These are phyloP conservation scores for Phoxinus dragarum DNA, from an alignment of 2,797 vertebrate genomes.

Conservation along the genomic window DNA sequence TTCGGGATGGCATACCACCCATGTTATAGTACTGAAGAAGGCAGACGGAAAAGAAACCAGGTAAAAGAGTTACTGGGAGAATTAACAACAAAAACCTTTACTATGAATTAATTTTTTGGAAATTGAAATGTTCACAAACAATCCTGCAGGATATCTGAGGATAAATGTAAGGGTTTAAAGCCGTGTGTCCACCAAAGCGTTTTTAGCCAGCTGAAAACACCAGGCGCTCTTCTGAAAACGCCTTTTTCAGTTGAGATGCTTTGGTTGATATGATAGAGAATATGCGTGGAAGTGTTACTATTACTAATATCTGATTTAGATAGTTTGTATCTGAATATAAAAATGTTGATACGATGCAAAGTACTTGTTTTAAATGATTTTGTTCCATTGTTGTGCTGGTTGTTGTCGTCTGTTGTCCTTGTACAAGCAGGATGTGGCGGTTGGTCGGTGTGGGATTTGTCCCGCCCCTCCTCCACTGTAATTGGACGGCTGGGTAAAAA, in stretches of 20 bases:
- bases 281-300: background rate
- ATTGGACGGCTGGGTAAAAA: background rate
- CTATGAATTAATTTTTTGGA: background rate
- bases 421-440: background rate
- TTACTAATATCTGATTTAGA: background rate
- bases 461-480: background rate
- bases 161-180: background rate
- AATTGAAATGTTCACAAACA: background rate
- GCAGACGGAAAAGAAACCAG: background rate
- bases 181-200: background rate
- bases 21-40: conserved; percentile 68
- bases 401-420: background rate
- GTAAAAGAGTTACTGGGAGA: background rate
- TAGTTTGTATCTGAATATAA: background rate
- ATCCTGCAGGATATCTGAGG: background rate
- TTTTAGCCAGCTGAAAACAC: too few species aligned
- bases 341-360: background rate
- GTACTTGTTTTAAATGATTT: conserved; percentile 16
- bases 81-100: background rate
- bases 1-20: conserved; percentile 76
- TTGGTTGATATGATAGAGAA: background rate
- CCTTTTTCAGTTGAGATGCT: background rate
- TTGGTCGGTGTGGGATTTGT: background rate
- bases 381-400: background rate
- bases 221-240: background rate